Evolutionary conservation across 2,113 vertebrate species (phyloP).

Genomic region (Seriola quinqueradiata): DNA sequence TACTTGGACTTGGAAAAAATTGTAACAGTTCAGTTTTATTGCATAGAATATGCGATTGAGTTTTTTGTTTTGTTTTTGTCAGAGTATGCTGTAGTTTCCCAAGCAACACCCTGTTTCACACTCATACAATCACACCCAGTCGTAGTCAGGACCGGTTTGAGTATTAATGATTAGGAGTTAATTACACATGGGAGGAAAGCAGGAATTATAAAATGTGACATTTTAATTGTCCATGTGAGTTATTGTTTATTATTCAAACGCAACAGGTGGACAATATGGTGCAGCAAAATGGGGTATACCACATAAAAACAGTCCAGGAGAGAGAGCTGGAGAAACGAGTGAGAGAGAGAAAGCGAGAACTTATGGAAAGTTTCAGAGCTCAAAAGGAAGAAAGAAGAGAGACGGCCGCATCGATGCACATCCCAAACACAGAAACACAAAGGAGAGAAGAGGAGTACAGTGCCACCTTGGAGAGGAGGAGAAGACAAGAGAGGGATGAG

Average conservation of each 20-base stretch:
- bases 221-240: neutral
- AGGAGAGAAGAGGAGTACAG: conserved; percentile 30
- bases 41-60: too few relatives aligned
- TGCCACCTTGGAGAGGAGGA: conserved; percentile 4
- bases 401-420: neutral
- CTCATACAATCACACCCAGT: conserved; percentile 12
- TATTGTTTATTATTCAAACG: neutral
- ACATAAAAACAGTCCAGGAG: conserved; percentile 52
- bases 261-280: conserved; percentile 80
- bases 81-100: conserved; percentile 25
- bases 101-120: conserved; percentile 37
- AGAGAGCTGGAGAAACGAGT: conserved; percentile 51
- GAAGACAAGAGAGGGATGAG: conserved; percentile 5
- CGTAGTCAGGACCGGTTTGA: conserved; percentile 22
- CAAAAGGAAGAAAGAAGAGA: conserved; percentile 44
- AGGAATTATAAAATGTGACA: neutral
- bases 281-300: conserved; percentile 58
- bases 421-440: neutral
- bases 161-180: neutral
- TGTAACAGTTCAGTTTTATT: neutral
- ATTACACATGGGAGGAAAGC: neutral
- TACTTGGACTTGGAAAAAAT: neutral
- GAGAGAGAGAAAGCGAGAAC: conserved; percentile 39
- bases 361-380: conserved; percentile 59
- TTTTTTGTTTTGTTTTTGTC: neutral